Evolutionary conservation across 2,113 vertebrate genomes (phyloP), one percentile per base, ranked within the genome.

Genomic region (Stigmatopora argus): DNA sequence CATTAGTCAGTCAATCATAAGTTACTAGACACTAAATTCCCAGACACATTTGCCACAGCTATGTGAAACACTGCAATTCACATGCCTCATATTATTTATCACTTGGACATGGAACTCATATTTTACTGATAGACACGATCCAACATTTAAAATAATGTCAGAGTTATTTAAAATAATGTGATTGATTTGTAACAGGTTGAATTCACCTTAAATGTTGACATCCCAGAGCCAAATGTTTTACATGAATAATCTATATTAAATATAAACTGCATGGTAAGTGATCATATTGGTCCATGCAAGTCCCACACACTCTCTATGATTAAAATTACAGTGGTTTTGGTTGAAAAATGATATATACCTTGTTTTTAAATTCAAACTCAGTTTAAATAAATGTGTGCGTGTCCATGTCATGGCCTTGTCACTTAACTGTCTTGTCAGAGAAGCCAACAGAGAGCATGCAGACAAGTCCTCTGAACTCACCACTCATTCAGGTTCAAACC

Each of bases 391-490:
- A 53, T 53, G 66, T 62, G 77, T 80, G 18, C 51, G 68, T 78
- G 77, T 81, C 76, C 11, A 34, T 44, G 70, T 71, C 74, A 77
- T 71, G 73, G 62, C 2, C 51, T 72, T 83, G 82, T 86, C 81
- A 83, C 77, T 81, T 75, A 64, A 65, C 75, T 78, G 77, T 78
- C 79, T 72, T 80, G 77, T 82, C 78, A 82, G 69, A 69, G 63
- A 77, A 81, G 64, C 73, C 81, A 78, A 59, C 73, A 78, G 85
- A 86, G 85, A 85, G 73, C 75, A 77, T 65, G 62, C 66, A 82
- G 87, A 90, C 88, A 85, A 79, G 84, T 81, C 86, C 88, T 89
- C 85, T 91, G 90, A 90, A 91, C 88, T 80, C 79, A 75, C 69
- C 76, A 56, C 77, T 80, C 72, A 64, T 76, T 79, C 38, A 41